Percentiles rank a stretch among this genome's conserved stretches.
Evolutionary conservation across 1,140 invertebrate species (phyloP).

Genomic region (Phenacoccus solenopsis): DNA sequence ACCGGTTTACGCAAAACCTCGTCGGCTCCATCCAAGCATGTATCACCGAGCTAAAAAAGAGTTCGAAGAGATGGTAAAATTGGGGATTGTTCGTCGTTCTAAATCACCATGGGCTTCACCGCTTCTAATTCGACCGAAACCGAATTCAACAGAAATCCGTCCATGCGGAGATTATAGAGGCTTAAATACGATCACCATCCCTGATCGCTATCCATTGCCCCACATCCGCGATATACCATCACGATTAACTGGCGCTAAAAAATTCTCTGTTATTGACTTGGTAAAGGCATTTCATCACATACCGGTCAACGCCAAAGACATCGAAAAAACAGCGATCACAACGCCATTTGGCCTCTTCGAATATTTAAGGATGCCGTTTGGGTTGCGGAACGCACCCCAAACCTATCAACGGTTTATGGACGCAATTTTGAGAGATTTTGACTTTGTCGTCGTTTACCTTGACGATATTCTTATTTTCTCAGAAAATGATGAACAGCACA

Average conservation of each 20-base stretch:
- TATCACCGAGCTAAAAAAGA: neutral
- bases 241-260: conserved; percentile 30
- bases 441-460: conserved; percentile 31
- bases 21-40: neutral
- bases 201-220: conserved; percentile 34
- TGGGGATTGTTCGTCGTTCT: conserved; percentile 32
- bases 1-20: neutral
- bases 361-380: conserved; percentile 32
- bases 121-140: conserved; percentile 34
- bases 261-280: conserved; percentile 39
- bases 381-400: conserved; percentile 33
- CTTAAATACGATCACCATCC: conserved; percentile 32
- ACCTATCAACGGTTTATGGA: conserved; percentile 40
- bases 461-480: conserved; percentile 34
- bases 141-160: conserved; percentile 27
- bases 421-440: conserved; percentile 30
- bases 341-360: conserved; percentile 33
- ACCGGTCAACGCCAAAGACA: conserved; percentile 28
- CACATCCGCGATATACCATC: conserved; percentile 30
- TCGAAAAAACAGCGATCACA: conserved; percentile 32
- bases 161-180: conserved; percentile 36
- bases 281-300: conserved; percentile 37
- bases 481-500: conserved; percentile 23
- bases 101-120: conserved; percentile 36
- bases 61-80: conserved; percentile 21